Base-by-base conservation (phyloP, 37 sponge, comb jelly and placozoan genomes). In the Eunapius fragilis region DNA sequence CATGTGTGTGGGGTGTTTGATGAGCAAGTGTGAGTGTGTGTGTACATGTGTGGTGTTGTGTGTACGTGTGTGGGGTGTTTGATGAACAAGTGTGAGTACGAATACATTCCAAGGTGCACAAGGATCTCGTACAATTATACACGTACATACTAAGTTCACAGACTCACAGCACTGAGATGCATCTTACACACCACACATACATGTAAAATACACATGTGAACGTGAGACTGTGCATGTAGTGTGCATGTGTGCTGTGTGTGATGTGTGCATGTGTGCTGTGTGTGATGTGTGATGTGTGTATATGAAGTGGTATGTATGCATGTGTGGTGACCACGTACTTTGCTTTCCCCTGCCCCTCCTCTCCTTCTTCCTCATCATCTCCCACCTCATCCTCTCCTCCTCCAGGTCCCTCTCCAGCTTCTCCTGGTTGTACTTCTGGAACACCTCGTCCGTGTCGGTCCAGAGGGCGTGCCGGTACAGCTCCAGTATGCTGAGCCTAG, bases 401-500 rank as follows among this genome's bases (percentile, higher is more conserved):
- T 76, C 77, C 12, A 14, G 11, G 25, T 76, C 37, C 37, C 33
- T 76, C 32, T 76, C 37, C 32, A 36, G 35, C 77, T 41, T 38
- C 33, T 76, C 77, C 32, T 76, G 77, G 77, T 32, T 38, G 30
- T 36, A 36, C 33, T 76, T 25, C 33, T 76, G 77, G 23, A 41
- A 36, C 32, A 38, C 37, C 33, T 38, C 77, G 17, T 58, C 58
- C 58, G 58, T 58, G 58, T 58, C 58, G 1, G 58, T 58, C 58
- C 58, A 58, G 19, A 58, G 58, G 14, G 58, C 58, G 17, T 58
- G 58, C 58, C 58, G 14, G 58, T 58, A 58, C 58, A 58, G 58
- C 58, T 58, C 58, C 14, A 58, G 7, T 4, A 58, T 58, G 58
- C 58, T 58, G 19, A 58, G 58, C 58, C 22, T 58, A 1, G 58